Evolutionary conservation across 2,888 invertebrate species (phyloP).

Genomic region (Aethes cnicana): DNA sequence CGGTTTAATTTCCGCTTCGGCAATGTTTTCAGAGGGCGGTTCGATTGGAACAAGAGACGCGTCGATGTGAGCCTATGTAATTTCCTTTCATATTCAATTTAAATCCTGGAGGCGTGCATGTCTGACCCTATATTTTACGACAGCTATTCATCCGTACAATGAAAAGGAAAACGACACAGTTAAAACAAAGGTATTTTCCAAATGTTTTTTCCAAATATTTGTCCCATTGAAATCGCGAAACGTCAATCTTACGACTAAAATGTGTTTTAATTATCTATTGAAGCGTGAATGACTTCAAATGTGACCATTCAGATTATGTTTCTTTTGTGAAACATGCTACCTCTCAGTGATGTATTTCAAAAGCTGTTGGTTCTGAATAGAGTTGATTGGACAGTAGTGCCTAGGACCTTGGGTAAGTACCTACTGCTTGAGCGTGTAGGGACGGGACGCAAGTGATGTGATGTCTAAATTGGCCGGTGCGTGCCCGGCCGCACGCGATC

Average conservation of each 20-base stretch:
- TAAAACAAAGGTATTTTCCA: slow-evolving; percentile 44
- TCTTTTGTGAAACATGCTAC: neutral
- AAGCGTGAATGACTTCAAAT: neutral
- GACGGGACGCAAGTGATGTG: slow-evolving; percentile 38
- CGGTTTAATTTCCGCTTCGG: slow-evolving; percentile 74
- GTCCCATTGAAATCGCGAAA: slow-evolving; percentile 7
- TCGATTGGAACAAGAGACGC: slow-evolving; percentile 69
- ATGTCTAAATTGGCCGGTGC: slow-evolving; percentile 63
- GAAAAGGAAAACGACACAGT: slow-evolving; percentile 52
- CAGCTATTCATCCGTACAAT: slow-evolving; percentile 42
- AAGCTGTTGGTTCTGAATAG: no score
- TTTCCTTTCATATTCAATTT: slow-evolving; percentile 76
- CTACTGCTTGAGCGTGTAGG: slow-evolving; percentile 1
- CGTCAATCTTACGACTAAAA: slow-evolving; percentile 3
- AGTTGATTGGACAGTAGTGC: neutral
- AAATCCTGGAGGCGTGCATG: slow-evolving; percentile 68
- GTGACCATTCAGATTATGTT: neutral
- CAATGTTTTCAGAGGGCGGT: slow-evolving; percentile 75
- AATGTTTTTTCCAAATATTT: slow-evolving; percentile 31
- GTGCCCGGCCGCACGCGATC: slow-evolving; percentile 57
- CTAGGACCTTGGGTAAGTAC: neutral
- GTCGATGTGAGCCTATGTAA: slow-evolving; percentile 69
- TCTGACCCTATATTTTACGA: slow-evolving; percentile 49
- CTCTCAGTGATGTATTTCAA: no score
- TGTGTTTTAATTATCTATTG: neutral